A percentile compares a stretch with the other conserved stretches of the same genome.
These are phyloP conservation scores for Notarius quadriscutis DNA, from an alignment of 2,113 vertebrate species.

Conservation along the genomic window DNA sequence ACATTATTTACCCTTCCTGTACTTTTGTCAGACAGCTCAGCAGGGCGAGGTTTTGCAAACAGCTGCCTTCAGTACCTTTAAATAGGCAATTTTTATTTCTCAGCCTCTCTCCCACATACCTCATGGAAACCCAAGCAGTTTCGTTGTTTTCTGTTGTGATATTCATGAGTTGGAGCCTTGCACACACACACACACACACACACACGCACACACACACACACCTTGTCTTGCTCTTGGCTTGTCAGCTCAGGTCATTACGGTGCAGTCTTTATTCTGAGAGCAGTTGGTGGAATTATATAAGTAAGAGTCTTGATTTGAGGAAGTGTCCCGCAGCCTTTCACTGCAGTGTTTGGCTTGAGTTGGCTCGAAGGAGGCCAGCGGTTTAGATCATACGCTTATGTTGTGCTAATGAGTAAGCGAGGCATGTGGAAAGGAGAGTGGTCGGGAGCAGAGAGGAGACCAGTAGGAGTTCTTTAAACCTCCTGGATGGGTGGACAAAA, in stretches of 20 bases:
- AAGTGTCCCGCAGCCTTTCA: not conserved
- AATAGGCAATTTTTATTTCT: conserved; percentile 25
- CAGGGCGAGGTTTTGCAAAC: conserved; percentile 28
- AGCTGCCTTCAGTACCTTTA: conserved; percentile 14
- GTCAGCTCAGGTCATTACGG: conserved; percentile 38
- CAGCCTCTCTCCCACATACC: conserved; percentile 17
- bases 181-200: conserved; percentile 7
- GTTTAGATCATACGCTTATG: not conserved
- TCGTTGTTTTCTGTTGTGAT: conserved; percentile 45
- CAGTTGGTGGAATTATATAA: conserved; percentile 33
- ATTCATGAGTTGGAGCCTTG: conserved; percentile 46
- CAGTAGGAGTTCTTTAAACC: conserved; percentile 2
- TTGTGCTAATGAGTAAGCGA: conserved; percentile 24
- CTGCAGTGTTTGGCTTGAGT: conserved; percentile 13
- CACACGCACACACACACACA: conserved; percentile 1
- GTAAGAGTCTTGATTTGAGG: conserved; percentile 26
- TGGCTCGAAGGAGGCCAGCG: not conserved
- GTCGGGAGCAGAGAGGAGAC: not conserved
- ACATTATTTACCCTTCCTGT: conserved; percentile 25
- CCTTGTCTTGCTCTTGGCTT: conserved; percentile 34
- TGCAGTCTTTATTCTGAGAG: conserved; percentile 40
- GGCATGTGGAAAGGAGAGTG: not conserved
- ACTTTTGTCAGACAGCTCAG: not conserved
- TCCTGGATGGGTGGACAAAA: not conserved
- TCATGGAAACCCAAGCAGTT: conserved; percentile 45